A percentile compares a stretch with the other conserved stretches of the same genome.
Evolutionary conservation across 1,140 invertebrate species (phyloP).

Genomic region (Adoxophyes honmai): DNA sequence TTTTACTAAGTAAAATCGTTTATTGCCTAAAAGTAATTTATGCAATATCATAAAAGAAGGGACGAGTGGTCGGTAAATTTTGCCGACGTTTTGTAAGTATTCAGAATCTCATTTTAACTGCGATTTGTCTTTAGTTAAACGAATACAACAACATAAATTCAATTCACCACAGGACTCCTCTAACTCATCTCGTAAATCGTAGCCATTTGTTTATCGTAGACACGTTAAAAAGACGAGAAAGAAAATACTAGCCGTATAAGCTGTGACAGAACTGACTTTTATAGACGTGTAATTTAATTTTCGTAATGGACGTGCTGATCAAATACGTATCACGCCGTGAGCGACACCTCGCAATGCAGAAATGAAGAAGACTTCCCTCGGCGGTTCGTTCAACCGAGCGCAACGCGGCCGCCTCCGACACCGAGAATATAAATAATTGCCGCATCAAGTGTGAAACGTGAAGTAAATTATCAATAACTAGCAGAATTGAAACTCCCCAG

Average conservation of each 20-base stretch:
- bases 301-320: slow-evolving; percentile 43
- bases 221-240: background rate
- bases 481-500: background rate
- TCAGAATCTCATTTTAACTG: too few relatives aligned
- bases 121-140: too few relatives aligned
- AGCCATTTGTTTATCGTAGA: too few relatives aligned
- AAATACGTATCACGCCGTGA: slow-evolving; percentile 44
- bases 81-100: too few relatives aligned
- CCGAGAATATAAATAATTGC: slow-evolving; percentile 31
- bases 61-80: too few relatives aligned
- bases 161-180: too few relatives aligned
- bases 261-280: slow-evolving; percentile 27
- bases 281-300: slow-evolving; percentile 42
- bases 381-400: slow-evolving; percentile 29
- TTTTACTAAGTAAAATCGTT: too few relatives aligned
- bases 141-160: too few relatives aligned
- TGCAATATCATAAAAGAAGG: too few relatives aligned
- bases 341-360: slow-evolving; percentile 36
- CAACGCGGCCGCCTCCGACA: slow-evolving; percentile 17
- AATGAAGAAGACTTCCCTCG: slow-evolving; percentile 41
- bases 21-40: too few relatives aligned
- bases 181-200: too few relatives aligned
- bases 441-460: slow-evolving; percentile 21
- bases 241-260: slow-evolving; percentile 12
- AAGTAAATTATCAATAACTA: slow-evolving; percentile 23